Conservation (phyloP, 1,140 invertebrate genomes). For the Arctopsyche grandis region DNA sequence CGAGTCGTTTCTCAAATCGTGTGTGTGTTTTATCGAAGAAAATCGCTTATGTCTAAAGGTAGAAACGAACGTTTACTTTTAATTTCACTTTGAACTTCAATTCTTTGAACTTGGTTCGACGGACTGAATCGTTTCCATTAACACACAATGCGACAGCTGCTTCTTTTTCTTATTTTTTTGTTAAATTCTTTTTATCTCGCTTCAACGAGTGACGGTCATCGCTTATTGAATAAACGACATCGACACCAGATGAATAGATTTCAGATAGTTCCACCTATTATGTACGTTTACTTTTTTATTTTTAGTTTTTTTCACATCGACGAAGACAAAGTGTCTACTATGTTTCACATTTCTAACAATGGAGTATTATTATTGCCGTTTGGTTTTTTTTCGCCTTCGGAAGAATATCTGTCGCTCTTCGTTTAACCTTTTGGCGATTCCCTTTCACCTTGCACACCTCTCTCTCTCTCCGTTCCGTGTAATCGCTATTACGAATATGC, state of each 20-base stretch:
- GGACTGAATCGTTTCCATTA: not conserved
- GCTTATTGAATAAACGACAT: not conserved
- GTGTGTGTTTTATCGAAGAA: too few species aligned
- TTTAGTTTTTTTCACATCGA: too few species aligned
- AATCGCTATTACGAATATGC: not conserved
- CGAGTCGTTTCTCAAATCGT: too few species aligned
- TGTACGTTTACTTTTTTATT: not conserved
- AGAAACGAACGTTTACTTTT: too few species aligned
- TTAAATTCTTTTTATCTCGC: not conserved
- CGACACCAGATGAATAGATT: constrained; percentile 17
- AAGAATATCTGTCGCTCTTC: constrained; percentile 8
- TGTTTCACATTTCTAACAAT: not conserved
- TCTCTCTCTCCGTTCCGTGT: not conserved
- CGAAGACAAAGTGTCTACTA: too few species aligned
- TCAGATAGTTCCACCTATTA: not conserved
- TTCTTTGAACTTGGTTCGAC: not conserved
- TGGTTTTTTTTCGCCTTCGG: not conserved
- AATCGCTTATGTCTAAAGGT: too few species aligned
- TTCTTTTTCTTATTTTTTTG: not conserved
- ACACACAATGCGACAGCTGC: constrained; percentile 20
- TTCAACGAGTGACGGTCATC: not conserved
- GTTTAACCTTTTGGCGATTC: constrained; percentile 17
- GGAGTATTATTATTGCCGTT: constrained; percentile 3
- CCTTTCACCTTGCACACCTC: constrained; percentile 12
- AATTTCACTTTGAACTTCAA: constrained; percentile 5